These are phyloP conservation scores for Mellilla xanthometata DNA, from an alignment of 2,888 invertebrate species.

Conservation along the genomic window DNA sequence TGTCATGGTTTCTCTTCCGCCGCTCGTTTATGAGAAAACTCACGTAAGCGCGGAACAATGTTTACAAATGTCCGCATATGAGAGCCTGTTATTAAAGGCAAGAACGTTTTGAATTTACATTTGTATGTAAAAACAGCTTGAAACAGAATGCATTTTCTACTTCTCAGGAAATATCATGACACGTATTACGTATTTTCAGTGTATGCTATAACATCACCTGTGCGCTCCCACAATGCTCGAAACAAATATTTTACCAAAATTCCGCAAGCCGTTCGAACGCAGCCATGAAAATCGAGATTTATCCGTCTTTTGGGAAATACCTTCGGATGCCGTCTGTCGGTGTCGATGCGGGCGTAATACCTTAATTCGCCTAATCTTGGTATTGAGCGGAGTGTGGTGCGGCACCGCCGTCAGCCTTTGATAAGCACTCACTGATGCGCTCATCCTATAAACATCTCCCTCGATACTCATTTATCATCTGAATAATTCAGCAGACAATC, in stretches of 20 bases:
- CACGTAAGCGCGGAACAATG: conserved; percentile 28
- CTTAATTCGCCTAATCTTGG: conserved; percentile 73
- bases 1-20: conserved; percentile 12
- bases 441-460: conserved; percentile 34
- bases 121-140: conserved; percentile 22
- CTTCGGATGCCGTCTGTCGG: conserved; percentile 48
- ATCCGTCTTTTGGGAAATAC: conserved; percentile 72
- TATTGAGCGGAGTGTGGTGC: conserved; percentile 51
- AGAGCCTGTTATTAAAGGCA: conserved; percentile 27
- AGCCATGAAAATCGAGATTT: conserved; percentile 74
- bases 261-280: conserved; percentile 31
- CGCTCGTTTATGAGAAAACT: conserved; percentile 23
- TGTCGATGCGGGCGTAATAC: conserved; percentile 67
- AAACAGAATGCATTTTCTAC: conserved; percentile 22
- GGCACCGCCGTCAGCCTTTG: conserved; percentile 11
- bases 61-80: conserved; percentile 30
- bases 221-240: conserved; percentile 23
- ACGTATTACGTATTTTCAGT: conserved; percentile 22
- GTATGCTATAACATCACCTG: conserved; percentile 23
- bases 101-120: conserved; percentile 30
- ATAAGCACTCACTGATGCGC: conserved; percentile 38
- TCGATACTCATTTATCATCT: conserved; percentile 34
- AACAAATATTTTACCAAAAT: conserved; percentile 30
- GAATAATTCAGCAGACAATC: conserved; percentile 35
- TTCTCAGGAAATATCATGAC: conserved; percentile 24